A percentile compares a stretch with the other conserved stretches of the same genome.
phyloP scores from a whole-genome alignment of 2,113 vertebrate species.

The Phainopepla nitens region DNA sequence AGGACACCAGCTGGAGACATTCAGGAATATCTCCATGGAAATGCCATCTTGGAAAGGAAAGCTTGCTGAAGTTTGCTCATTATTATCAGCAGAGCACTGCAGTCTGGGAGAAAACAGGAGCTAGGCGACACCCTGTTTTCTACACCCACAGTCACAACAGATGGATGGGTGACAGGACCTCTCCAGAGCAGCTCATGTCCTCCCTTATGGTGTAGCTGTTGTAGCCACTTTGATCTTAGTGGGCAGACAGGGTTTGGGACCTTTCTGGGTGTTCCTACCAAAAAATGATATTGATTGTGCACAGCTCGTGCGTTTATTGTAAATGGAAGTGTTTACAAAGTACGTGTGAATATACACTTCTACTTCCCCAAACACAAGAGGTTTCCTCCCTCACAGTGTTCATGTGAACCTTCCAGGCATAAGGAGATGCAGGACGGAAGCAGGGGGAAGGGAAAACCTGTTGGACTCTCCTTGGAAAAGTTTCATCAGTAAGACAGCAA shows the following conservation, averaged over 20 bases:
- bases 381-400: background rate
- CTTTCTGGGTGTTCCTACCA: background rate
- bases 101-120: background rate
- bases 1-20: background rate
- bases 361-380: background rate
- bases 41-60: slow-evolving; percentile 12
- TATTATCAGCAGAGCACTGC: background rate
- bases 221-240: background rate
- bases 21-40: slow-evolving; percentile 48
- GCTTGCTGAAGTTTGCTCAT: background rate
- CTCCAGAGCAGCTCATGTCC: background rate
- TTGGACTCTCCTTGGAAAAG: background rate
- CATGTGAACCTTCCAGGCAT: background rate
- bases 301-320: background rate
- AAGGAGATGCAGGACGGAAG: background rate
- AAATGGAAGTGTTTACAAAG: background rate
- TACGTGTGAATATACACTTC: background rate
- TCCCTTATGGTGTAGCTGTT: background rate
- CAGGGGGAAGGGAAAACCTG: background rate
- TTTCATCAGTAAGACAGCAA: background rate
- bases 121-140: background rate
- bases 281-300: background rate
- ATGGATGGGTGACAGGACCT: background rate
- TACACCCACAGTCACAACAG: background rate
- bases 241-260: background rate